Base-by-base conservation (phyloP, 2,888 invertebrate species). In the Drosophila limbata region DNA sequence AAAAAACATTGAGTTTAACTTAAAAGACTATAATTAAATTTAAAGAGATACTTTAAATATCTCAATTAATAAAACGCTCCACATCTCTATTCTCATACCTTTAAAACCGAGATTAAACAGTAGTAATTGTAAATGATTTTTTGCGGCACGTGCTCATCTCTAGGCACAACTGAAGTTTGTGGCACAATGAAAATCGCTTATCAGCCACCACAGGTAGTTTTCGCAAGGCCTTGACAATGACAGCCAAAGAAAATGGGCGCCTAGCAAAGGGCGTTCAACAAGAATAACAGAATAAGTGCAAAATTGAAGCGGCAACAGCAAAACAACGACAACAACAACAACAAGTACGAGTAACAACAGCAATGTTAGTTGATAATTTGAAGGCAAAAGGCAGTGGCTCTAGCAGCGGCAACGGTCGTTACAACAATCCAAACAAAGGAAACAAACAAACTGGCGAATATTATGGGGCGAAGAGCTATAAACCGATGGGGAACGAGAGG, bases 361-460 rank as follows among this genome's bases (percentile, higher is more conserved):
- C 62, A 67, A 65, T 61, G 64, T 44, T 48, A 40, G 51, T 61
- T 56, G 69, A 48, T 77, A 72, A 77, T 55, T 62, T 61, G 37
- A 48, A 61, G 55, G 62, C 25, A 44, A 37, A 62, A 37, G 56
- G 66, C 68, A 56, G 69, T 59, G 45, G 67, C 66, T 57, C 50
- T 35, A 45, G 21, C 50, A 57, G 48, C 61, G 52, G 65, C 61
- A 76, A 71, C 78, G 69, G 60, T 75, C 72, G 88, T 88, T 85
- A 85, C 86, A 88, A 75, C 83, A 85, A 80, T 73, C 84, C 79
- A 85, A 85, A 88, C 86, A 88, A 88, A 84, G 77, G 65, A 82
- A 88, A 85, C 88, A 83, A 83, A 83, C 82, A 77, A 79, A 77
- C 75, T 56, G 60, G 79, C 75, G 45, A 79, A 74, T 70, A 79